phyloP scores from a whole-genome alignment of 2,113 vertebrate genomes.

The Columba livia region DNA sequence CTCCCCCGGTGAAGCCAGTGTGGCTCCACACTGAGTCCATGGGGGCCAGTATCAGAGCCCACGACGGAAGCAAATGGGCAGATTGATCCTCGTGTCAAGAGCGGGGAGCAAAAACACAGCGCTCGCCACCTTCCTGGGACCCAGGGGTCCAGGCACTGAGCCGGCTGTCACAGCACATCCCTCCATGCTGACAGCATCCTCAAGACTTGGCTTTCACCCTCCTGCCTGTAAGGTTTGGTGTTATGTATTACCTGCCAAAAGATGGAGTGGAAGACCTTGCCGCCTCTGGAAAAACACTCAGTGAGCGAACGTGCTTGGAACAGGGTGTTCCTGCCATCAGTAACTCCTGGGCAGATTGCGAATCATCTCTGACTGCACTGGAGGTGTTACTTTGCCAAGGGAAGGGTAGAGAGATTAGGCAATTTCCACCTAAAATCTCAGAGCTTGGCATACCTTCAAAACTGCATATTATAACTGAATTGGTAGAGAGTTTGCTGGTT shows the following conservation, averaged over 20 bases:
- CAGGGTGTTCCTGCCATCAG: not conserved
- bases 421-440: not conserved
- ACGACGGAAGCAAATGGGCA: rapidly evolving
- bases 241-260: not conserved
- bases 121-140: not conserved
- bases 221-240: not conserved
- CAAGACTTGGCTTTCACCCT: not conserved
- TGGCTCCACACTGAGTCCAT: not conserved
- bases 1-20: not conserved
- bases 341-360: not conserved
- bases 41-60: not conserved
- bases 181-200: not conserved
- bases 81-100: not conserved
- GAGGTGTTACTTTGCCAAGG: not conserved
- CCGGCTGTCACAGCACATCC: not conserved
- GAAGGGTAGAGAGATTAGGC: not conserved
- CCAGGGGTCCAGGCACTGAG: not conserved
- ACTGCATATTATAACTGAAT: rapidly evolving
- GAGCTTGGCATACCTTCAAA: not conserved
- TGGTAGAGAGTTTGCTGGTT: rapidly evolving
- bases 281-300: conserved; percentile 11
- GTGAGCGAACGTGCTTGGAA: not conserved
- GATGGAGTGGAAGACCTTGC: not conserved
- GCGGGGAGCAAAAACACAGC: rapidly evolving
- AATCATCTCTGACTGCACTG: rapidly evolving